Evolutionary conservation across 2,888 invertebrate genomes (phyloP), one percentile per base, ranked within the genome.

Genomic region (Athalia cordata): DNA sequence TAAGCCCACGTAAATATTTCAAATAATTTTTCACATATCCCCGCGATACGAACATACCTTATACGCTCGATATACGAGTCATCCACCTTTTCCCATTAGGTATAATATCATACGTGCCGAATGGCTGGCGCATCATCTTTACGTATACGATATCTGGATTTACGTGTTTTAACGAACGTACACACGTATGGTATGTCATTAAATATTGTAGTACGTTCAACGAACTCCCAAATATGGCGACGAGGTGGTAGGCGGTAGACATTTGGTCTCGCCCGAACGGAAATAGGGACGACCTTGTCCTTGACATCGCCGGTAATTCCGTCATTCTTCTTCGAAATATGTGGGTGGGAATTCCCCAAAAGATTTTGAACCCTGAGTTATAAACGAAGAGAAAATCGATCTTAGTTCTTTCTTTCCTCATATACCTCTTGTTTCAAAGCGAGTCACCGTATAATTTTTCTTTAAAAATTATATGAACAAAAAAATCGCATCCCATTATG

Each of bases 161-260:
- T 13, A 29, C 9, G 13, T 5, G 50, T 50, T 75, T 75, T 52
- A 75, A 61, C 62, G 50, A 43, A 49, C 13, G 13, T 13, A 13
- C 29, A 29, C 29, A 29, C 0, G 15, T 29, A 55, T 7, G 7
- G 29, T 29, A 29, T 29, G 2, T 29, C 29, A 29, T 29, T 29
- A 29, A 29, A 29, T 29, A 29, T 29, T 29, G 29, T 29, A 29
- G 29, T 52, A 75, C 75, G 75, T 61, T 64, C 62, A 75, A 61
- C 50, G 50, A 75, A 64, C 75, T 62, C 49, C 15, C 75, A 49
- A 52, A 75, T 75, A 75, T 75, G 75, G 75, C 50, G 52, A 13
- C 5, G 57, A 67, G 67, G 13, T 62, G 61, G 75, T 75, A 75
- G 75, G 75, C 75, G 75, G 29, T 29, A 29, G 29, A 29, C 29